A percentile compares a stretch with the other conserved stretches of the same genome.
Conservation (phyloP, 1,140 invertebrate species). For the Hyphantria cunea region DNA sequence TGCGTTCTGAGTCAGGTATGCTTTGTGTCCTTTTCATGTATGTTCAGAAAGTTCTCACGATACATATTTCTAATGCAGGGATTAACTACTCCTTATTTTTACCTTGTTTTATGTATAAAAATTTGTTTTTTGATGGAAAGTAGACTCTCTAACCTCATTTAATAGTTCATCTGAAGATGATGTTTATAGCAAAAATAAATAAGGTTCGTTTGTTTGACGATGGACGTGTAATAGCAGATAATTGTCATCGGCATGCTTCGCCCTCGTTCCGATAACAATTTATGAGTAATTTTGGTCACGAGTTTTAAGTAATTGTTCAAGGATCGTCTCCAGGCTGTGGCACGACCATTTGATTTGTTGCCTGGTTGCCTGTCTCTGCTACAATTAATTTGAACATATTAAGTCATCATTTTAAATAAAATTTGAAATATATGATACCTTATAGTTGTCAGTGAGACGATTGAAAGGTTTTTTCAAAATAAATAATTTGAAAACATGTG, state of each 20-base stretch:
- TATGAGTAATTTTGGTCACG: constrained; percentile 51
- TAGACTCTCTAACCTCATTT: neutral
- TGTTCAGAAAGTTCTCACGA: constrained; percentile 7
- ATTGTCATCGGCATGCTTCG: constrained; percentile 49
- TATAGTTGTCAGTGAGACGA: no score
- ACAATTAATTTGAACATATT: constrained; percentile 6
- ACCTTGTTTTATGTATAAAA: no score
- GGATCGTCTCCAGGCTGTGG: constrained; percentile 32
- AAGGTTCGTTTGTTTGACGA: constrained; percentile 34
- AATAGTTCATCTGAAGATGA: neutral
- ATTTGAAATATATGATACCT: no score
- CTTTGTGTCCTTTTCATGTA: no score
- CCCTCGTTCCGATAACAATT: constrained; percentile 47
- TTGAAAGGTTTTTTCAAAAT: no score
- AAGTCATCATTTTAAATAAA: no score
- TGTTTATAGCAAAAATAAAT: constrained; percentile 19
- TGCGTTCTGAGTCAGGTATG: neutral
- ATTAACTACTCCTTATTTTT: no score
- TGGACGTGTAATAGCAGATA: constrained; percentile 51
- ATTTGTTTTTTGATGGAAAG: neutral
- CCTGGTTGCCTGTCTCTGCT: constrained; percentile 8
- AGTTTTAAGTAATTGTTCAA: constrained; percentile 45
- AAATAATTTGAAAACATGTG: no score
- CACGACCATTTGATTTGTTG: constrained; percentile 36
- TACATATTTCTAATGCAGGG: no score